A percentile compares a stretch with the other conserved stretches of the same genome.
phyloP scores from a whole-genome alignment of 2,113 vertebrate genomes.

The Dicerorhinus sumatrensis region DNA sequence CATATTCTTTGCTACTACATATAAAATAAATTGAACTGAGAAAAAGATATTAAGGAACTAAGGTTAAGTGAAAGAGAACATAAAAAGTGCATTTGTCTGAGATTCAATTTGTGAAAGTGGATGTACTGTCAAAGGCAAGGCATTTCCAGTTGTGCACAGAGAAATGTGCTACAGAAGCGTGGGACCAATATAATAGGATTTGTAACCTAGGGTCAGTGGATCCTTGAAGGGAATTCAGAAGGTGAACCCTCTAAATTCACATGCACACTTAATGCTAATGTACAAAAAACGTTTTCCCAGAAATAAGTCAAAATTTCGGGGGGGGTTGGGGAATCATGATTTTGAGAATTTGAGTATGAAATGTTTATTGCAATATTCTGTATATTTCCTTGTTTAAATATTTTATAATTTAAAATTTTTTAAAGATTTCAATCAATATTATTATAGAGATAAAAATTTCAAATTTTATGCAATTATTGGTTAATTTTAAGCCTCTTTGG shows the following conservation, averaged over 20 bases:
- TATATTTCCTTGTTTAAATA: background rate
- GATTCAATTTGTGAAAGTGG: background rate
- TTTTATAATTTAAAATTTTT: background rate
- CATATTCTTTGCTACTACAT: background rate
- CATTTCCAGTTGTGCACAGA: background rate
- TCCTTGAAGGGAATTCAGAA: background rate
- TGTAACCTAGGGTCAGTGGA: background rate
- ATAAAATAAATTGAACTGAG: background rate
- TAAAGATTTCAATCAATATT: background rate
- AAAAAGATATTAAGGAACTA: background rate
- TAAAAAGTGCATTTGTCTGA: background rate
- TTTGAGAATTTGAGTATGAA: background rate
- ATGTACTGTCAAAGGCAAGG: background rate
- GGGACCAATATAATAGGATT: too few species aligned
- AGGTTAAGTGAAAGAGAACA: background rate
- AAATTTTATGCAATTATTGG: background rate
- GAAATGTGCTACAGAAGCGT: background rate
- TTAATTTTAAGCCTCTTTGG: background rate
- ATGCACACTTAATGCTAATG: background rate
- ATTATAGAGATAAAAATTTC: background rate
- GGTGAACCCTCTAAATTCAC: background rate
- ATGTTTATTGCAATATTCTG: background rate
- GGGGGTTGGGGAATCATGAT: background rate
- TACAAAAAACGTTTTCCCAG: background rate
- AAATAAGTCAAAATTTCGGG: background rate